Evolutionary conservation across 2,888 invertebrate genomes (phyloP).

Genomic region (Campaea margaritaria): DNA sequence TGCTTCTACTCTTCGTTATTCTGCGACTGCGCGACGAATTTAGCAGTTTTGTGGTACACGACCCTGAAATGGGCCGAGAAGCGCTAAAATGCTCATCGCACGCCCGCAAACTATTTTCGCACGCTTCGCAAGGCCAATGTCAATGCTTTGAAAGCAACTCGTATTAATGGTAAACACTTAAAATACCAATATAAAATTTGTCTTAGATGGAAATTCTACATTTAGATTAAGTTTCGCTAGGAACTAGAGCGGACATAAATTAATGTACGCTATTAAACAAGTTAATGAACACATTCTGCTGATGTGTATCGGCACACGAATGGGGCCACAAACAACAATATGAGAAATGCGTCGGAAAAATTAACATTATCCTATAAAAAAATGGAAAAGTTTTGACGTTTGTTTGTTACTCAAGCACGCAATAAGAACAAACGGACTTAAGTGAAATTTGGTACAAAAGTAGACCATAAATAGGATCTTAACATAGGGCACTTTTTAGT

Average conservation of each 20-base stretch:
- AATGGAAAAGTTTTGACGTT: too few relatives aligned
- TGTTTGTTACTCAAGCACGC: too few relatives aligned
- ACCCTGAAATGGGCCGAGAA: constrained; percentile 46
- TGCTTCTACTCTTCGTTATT: background rate
- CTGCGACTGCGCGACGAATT: constrained; percentile 37
- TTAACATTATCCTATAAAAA: background rate
- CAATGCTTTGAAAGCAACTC: constrained; percentile 18
- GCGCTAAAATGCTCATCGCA: constrained; percentile 43
- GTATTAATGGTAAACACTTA: constrained; percentile 19
- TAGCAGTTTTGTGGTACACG: constrained; percentile 51
- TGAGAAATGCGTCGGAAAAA: constrained; percentile 14
- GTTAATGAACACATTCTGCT: constrained; percentile 32
- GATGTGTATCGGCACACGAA: constrained; percentile 34
- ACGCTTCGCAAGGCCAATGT: constrained; percentile 29
- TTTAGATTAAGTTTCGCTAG: constrained; percentile 22
- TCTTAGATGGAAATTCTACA: constrained; percentile 14
- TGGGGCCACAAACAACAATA: constrained; percentile 16
- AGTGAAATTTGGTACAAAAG: too few relatives aligned
- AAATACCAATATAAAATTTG: constrained; percentile 14
- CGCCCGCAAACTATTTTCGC: constrained; percentile 21
- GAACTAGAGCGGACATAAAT: constrained; percentile 31
- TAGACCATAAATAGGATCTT: too few relatives aligned
- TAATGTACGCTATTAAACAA: constrained; percentile 28
- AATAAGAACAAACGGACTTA: too few relatives aligned
- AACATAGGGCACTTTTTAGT: too few relatives aligned